Conservation (phyloP, 2,888 invertebrate genomes). For the Elegia similella region DNA sequence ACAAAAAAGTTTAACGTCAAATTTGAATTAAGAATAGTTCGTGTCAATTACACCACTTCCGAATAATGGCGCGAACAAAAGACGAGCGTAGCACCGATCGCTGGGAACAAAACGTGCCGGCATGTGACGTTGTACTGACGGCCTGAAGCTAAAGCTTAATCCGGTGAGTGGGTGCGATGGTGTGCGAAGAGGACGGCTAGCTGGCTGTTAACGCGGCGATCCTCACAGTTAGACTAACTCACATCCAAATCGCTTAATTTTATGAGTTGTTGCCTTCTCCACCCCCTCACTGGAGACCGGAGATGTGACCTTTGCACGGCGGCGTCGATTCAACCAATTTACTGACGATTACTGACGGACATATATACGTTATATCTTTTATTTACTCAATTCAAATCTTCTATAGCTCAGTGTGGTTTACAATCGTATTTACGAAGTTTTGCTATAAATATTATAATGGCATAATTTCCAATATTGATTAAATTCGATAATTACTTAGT, state of each 20-base stretch:
- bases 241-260: slow-evolving; percentile 82
- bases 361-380: slow-evolving; percentile 13
- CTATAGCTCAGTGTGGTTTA: neutral
- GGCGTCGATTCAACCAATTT: slow-evolving; percentile 19
- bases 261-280: slow-evolving; percentile 83
- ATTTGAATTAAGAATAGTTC: slow-evolving; percentile 32
- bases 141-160: slow-evolving; percentile 25
- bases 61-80: slow-evolving; percentile 55
- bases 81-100: slow-evolving; percentile 31
- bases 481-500: neutral
- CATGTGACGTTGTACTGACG: slow-evolving; percentile 40
- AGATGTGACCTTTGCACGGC: slow-evolving; percentile 54
- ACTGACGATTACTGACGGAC: neutral
- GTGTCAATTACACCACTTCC: slow-evolving; percentile 40
- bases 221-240: slow-evolving; percentile 81
- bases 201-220: slow-evolving; percentile 75
- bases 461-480: too few species aligned
- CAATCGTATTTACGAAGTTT: too few species aligned
- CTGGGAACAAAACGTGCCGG: slow-evolving; percentile 40
- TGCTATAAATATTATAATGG: too few species aligned
- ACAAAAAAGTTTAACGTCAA: slow-evolving; percentile 26
- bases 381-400: neutral
- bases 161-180: slow-evolving; percentile 38
- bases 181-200: slow-evolving; percentile 61
- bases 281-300: slow-evolving; percentile 64